Conservation (phyloP, 2,888 invertebrate species). For the Tenthredo amoena region DNA sequence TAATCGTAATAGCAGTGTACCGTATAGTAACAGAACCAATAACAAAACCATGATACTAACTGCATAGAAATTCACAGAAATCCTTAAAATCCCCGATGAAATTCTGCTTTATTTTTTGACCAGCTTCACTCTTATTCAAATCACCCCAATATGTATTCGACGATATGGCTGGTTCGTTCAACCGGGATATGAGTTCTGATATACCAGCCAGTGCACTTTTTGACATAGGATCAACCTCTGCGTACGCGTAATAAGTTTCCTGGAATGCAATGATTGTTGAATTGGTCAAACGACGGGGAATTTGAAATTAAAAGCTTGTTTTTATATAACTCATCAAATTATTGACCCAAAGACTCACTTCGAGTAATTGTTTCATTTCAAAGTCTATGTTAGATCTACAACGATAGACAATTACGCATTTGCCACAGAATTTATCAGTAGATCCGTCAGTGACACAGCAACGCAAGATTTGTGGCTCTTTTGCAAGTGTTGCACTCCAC, state of each 20-base stretch:
- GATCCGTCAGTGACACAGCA: slow-evolving; percentile 84
- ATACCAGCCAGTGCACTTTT: slow-evolving; percentile 70
- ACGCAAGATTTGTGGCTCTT: slow-evolving; percentile 78
- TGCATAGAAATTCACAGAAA: slow-evolving; percentile 80
- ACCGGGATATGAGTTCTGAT: slow-evolving; percentile 69
- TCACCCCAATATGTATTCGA: slow-evolving; percentile 81
- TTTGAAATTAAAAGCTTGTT: not conserved
- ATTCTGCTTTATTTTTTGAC: slow-evolving; percentile 78
- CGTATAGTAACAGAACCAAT: not conserved
- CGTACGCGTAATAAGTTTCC: slow-evolving; percentile 76
- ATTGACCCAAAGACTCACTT: slow-evolving; percentile 78
- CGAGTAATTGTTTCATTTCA: slow-evolving; percentile 84
- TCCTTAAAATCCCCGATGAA: slow-evolving; percentile 82
- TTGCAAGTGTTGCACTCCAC: slow-evolving; percentile 76
- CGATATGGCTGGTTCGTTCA: slow-evolving; percentile 78
- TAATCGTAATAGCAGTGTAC: slow-evolving; percentile 58
- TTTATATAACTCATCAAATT: not conserved
- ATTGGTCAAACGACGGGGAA: not conserved
- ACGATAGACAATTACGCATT: slow-evolving; percentile 86
- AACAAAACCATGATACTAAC: slow-evolving; percentile 72
- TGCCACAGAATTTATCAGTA: slow-evolving; percentile 81
- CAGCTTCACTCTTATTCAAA: slow-evolving; percentile 77
- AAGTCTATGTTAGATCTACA: slow-evolving; percentile 81
- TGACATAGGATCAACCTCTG: slow-evolving; percentile 72
- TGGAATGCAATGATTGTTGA: slow-evolving; percentile 50